Evolutionary conservation across 2,113 vertebrate species (phyloP).

Genomic region (Varanus salvator): DNA sequence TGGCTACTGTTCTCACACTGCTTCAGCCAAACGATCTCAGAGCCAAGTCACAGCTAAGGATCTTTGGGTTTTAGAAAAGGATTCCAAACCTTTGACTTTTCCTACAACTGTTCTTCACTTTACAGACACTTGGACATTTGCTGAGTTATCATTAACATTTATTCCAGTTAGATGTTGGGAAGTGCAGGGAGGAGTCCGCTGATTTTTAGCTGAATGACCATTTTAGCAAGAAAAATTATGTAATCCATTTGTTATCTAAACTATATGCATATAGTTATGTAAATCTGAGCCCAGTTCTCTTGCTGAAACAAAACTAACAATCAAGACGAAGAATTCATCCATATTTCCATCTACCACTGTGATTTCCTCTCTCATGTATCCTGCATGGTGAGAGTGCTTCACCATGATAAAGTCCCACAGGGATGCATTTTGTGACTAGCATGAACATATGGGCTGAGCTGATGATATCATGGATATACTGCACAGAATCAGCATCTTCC

Average conservation of each 20-base stretch:
- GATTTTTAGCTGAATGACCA: conserved; percentile 61
- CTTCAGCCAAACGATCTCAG: conserved; percentile 26
- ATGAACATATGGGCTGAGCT: not conserved
- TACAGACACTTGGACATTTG: conserved; percentile 30
- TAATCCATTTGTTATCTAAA: not conserved
- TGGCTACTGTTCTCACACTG: conserved; percentile 35
- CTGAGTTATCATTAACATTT: conserved; percentile 67
- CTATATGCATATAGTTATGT: not conserved
- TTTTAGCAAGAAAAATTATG: not conserved
- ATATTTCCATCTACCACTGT: not conserved
- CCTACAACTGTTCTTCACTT: conserved; percentile 41
- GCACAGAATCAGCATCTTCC: not conserved
- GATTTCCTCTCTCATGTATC: not conserved
- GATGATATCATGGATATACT: not conserved
- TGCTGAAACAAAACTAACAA: not conserved
- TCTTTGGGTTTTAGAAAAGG: conserved; percentile 1
- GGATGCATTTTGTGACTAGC: not conserved
- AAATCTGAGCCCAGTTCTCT: not conserved
- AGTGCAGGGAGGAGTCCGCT: conserved; percentile 20
- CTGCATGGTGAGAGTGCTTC: not conserved
- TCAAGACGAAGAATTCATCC: not conserved
- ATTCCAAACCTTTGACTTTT: conserved; percentile 26
- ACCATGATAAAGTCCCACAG: not conserved
- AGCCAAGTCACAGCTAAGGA: accelerated
- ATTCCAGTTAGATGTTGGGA: conserved; percentile 59